Evolutionary conservation across 2,888 invertebrate genomes (phyloP).

Genomic region (Lithodes maja): DNA sequence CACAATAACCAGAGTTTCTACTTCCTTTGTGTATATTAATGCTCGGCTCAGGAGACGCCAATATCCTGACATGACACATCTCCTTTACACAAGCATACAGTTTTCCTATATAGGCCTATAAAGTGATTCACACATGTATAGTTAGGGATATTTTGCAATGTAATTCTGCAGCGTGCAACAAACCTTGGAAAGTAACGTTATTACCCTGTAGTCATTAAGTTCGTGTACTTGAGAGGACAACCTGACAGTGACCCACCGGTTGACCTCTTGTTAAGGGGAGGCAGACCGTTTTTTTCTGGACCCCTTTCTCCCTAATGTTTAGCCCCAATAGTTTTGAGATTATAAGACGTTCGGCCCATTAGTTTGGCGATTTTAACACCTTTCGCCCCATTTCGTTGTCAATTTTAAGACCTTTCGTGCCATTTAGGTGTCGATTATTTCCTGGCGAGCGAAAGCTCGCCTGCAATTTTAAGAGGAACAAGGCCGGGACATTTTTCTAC

Average conservation of each 20-base stretch:
- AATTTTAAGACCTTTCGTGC: no score
- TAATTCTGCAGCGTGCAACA: not conserved
- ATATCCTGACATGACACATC: not conserved
- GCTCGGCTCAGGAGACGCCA: not conserved
- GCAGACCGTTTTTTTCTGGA: no score
- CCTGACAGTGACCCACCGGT: not conserved
- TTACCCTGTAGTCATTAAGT: conserved; percentile 24
- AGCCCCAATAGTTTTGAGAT: no score
- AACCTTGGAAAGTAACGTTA: not conserved
- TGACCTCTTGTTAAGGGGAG: not conserved
- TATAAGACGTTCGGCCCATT: no score
- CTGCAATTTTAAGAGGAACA: no score
- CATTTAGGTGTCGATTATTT: no score
- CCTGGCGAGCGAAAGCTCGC: no score
- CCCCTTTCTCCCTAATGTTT: no score
- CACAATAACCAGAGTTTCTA: conserved; percentile 46
- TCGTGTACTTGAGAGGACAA: conserved; percentile 28
- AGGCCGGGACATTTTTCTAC: no score
- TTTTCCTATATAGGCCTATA: not conserved
- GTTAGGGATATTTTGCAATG: conserved; percentile 19
- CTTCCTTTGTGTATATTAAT: conserved; percentile 49
- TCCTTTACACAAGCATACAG: not conserved
- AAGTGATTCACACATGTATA: conserved; percentile 6
- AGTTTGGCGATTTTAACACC: no score
- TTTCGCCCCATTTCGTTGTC: no score